Evolutionary conservation across 2,113 vertebrate species (phyloP).

Genomic region (Rutilus rutilus): DNA sequence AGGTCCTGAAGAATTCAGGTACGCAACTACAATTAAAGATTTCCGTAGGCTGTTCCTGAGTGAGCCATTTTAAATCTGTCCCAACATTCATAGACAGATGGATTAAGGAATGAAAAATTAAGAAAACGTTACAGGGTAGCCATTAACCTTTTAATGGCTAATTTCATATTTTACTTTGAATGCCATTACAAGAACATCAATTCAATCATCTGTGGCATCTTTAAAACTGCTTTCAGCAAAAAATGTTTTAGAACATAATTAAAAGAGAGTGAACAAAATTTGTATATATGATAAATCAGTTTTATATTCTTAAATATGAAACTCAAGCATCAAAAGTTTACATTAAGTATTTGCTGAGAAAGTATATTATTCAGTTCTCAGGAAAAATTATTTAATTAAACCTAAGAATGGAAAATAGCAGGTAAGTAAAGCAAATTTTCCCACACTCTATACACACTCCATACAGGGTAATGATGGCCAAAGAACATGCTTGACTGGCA

Average conservation of each 20-base stretch:
- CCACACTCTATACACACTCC: background rate
- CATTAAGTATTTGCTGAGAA: background rate
- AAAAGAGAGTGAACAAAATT: background rate
- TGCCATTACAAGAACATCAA: background rate
- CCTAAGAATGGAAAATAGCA: background rate
- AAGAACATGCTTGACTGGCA: conserved; percentile 49
- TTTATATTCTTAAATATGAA: background rate
- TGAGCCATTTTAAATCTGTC: conserved; percentile 45
- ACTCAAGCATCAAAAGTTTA: background rate
- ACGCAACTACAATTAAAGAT: conserved; percentile 51
- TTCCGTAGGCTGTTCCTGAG: conserved; percentile 34
- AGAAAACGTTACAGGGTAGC: background rate
- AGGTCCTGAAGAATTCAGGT: conserved; percentile 45
- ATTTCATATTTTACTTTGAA: background rate
- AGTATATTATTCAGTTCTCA: background rate
- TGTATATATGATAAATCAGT: background rate
- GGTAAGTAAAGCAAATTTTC: background rate
- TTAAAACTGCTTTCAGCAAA: background rate
- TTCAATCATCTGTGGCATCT: background rate
- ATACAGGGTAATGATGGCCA: conserved; percentile 59
- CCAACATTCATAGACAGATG: background rate
- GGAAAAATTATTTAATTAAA: background rate
- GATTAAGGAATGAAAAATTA: background rate
- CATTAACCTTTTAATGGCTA: background rate
- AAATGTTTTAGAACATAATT: background rate